These are phyloP conservation scores for Nicator chloris DNA, from an alignment of 2,113 vertebrate species.

Conservation along the genomic window DNA sequence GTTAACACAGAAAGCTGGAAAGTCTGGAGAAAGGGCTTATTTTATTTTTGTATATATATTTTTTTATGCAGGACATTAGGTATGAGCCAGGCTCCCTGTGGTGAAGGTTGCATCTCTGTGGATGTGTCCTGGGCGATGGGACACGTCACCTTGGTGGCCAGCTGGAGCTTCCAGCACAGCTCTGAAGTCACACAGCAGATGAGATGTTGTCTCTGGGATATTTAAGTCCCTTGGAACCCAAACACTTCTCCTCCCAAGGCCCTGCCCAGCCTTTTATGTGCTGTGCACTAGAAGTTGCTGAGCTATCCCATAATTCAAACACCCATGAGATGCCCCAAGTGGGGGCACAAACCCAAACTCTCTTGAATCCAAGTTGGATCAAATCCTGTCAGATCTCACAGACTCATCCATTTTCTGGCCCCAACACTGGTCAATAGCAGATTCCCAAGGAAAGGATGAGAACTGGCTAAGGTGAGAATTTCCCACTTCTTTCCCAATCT, in stretches of 20 bases:
- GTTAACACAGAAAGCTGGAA: not conserved
- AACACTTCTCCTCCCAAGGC: not conserved
- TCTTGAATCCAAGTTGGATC: not conserved
- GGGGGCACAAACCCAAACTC: not conserved
- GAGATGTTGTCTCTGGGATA: not conserved
- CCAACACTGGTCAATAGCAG: accelerated
- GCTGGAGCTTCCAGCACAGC: not conserved
- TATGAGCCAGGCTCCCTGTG: not conserved
- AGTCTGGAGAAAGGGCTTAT: not conserved
- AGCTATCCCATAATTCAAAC: not conserved
- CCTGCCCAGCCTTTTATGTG: not conserved
- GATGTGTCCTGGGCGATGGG: not conserved
- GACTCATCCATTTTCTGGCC: not conserved
- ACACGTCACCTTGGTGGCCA: not conserved
- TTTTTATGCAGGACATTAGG: not conserved
- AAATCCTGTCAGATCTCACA: not conserved
- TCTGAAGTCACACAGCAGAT: not conserved
- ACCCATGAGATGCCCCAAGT: not conserved
- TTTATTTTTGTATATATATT: not conserved
- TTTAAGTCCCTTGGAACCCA: not conserved
- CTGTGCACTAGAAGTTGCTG: accelerated
- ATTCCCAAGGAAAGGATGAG: not conserved
- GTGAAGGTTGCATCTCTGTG: not conserved
- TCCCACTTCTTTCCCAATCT: not conserved
- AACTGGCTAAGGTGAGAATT: not conserved